Percentiles rank a stretch among this genome's conserved stretches.
Evolutionary conservation across 2,797 vertebrate genomes (phyloP).

Genomic region (Phyllotis vaccarum): DNA sequence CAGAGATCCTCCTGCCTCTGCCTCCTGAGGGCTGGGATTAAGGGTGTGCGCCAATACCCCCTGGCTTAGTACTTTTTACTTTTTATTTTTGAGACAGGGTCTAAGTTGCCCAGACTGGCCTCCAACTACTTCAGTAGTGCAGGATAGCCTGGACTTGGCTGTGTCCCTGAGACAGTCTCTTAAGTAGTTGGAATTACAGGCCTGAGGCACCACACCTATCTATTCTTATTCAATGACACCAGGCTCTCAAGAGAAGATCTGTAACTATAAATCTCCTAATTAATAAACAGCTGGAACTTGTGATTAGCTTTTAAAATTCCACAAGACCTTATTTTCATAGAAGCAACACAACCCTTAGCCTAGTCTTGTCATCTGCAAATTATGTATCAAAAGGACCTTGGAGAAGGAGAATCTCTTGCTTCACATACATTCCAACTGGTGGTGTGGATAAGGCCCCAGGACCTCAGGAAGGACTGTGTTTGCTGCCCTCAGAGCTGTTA

Average conservation of each 20-base stretch:
- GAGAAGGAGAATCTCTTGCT: neutral
- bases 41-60: neutral
- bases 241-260: slow-evolving; percentile 45
- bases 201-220: neutral
- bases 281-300: neutral
- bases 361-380: neutral
- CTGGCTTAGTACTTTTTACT: neutral
- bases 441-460: neutral
- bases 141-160: neutral
- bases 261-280: slow-evolving; percentile 22
- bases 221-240: slow-evolving; percentile 28
- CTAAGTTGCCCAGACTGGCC: neutral
- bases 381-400: slow-evolving; percentile 34
- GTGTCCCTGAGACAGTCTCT: too few relatives aligned
- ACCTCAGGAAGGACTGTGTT: neutral
- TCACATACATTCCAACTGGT: neutral
- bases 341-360: slow-evolving; percentile 4
- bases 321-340: slow-evolving; percentile 30
- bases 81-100: neutral
- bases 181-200: neutral
- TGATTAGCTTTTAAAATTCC: slow-evolving; percentile 49
- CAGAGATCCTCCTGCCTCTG: neutral
- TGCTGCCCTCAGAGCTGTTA: neutral
- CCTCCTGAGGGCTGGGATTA: neutral
- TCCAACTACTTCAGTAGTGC: neutral